Conservation (phyloP, 2,888 invertebrate genomes). For the Mythimna loreyi region DNA sequence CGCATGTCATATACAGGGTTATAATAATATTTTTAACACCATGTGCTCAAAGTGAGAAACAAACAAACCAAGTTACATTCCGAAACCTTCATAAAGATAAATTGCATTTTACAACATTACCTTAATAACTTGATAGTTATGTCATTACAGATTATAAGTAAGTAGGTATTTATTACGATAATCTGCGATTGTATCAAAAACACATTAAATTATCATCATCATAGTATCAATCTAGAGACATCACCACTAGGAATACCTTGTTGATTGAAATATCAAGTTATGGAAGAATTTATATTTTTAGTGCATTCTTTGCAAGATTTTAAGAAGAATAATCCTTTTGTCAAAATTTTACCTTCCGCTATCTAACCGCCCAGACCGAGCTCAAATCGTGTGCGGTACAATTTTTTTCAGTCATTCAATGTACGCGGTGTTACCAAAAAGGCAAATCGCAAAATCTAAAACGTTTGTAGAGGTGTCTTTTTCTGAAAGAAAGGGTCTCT, state of each 20-base stretch:
- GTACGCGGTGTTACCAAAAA: no score
- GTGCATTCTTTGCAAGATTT: no score
- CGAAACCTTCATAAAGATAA: constrained; percentile 17
- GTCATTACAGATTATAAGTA: constrained; percentile 28
- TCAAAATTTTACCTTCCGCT: no score
- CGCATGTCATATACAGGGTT: no score
- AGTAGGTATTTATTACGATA: constrained; percentile 14
- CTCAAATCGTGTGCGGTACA: no score
- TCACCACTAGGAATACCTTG: not conserved
- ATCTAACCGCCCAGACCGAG: no score
- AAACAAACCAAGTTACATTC: constrained; percentile 10
- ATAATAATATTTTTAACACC: not conserved
- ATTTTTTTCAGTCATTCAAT: no score
- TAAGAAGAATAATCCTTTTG: no score
- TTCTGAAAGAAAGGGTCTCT: no score
- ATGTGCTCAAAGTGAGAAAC: not conserved
- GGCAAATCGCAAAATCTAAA: no score
- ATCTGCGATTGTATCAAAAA: constrained; percentile 42
- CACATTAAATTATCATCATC: constrained; percentile 22
- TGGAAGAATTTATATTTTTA: not conserved
- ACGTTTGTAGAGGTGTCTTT: no score
- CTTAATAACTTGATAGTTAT: constrained; percentile 33
- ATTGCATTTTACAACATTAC: constrained; percentile 11
- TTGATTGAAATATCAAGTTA: constrained; percentile 1
- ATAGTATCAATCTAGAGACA: constrained; percentile 7